phyloP scores from a whole-genome alignment of 2,797 vertebrate species.

The Hylomyscus alleni region DNA sequence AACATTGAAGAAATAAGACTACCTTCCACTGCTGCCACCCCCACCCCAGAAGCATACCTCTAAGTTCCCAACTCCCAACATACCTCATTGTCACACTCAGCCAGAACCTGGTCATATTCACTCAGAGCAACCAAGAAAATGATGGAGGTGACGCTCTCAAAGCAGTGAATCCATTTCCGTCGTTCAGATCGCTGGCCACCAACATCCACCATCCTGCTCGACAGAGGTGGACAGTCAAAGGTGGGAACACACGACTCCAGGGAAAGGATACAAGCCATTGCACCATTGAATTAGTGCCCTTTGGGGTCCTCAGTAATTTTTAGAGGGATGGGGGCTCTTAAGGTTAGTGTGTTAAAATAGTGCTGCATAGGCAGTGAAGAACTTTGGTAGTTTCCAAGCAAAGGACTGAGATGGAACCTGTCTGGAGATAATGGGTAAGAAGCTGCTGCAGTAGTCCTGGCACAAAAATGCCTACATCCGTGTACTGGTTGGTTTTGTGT shows the following conservation, averaged over 20 bases:
- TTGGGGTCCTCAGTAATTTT: neutral
- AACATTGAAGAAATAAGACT: neutral
- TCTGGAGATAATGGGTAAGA: neutral
- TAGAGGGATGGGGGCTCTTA: neutral
- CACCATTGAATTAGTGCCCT: neutral
- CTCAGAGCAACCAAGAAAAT: conserved; percentile 97
- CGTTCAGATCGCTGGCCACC: conserved; percentile 96
- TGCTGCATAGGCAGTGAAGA: neutral
- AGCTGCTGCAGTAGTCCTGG: neutral
- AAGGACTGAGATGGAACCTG: neutral
- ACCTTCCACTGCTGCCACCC: neutral
- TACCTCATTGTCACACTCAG: conserved; percentile 96
- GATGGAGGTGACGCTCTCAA: conserved; percentile 97
- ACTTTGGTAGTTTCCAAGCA: neutral
- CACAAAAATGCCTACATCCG: neutral
- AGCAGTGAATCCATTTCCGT: conserved; percentile 97
- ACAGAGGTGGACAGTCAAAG: conserved; percentile 33
- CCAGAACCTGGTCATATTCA: conserved; percentile 96
- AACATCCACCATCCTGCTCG: conserved; percentile 94
- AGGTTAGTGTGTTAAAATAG: neutral
- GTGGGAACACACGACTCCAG: neutral
- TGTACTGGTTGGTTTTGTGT: no score
- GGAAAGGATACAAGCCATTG: neutral
- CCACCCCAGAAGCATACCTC: neutral
- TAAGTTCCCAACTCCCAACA: conserved; percentile 21